A percentile compares a stretch with the other conserved stretches of the same genome.
Evolutionary conservation across 1,140 invertebrate species (phyloP).

Genomic region (Tetramorium parvispinum): DNA sequence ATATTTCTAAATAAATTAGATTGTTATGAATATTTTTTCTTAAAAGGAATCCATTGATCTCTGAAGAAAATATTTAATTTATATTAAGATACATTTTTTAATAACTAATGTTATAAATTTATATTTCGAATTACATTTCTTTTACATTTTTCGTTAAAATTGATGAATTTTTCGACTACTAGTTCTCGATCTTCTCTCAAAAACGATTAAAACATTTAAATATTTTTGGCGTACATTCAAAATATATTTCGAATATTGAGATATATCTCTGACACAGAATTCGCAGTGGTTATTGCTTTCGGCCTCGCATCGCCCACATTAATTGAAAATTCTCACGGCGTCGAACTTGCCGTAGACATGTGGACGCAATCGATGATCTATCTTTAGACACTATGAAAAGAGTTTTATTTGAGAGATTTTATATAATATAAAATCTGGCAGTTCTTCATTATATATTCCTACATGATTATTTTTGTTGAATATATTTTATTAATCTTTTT

Average conservation of each 20-base stretch:
- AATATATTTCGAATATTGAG: not conserved
- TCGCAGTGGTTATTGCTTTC: constrained; percentile 41
- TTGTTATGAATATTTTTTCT: not conserved
- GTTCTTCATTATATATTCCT: not conserved
- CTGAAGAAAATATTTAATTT: not conserved
- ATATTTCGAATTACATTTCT: not conserved
- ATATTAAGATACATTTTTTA: not conserved
- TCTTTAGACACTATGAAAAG: constrained; percentile 26
- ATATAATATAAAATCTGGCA: not conserved
- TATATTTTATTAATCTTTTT: not conserved
- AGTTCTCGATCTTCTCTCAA: not conserved
- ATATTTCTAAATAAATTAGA: no score
- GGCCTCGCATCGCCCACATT: not conserved
- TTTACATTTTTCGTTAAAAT: not conserved
- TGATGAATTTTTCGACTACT: not conserved
- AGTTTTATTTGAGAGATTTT: not conserved
- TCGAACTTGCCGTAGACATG: constrained; percentile 57
- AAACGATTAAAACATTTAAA: not conserved
- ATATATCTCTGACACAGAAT: constrained; percentile 52
- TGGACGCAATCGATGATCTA: constrained; percentile 68
- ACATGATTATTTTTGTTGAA: not conserved
- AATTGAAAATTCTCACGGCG: constrained; percentile 63
- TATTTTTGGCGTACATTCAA: not conserved
- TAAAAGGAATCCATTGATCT: not conserved
- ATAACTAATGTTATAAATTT: not conserved